Evolutionary conservation across 2,888 invertebrate species (phyloP), one percentile per base, ranked within the genome.

Genomic region (Dynastes grantii): DNA sequence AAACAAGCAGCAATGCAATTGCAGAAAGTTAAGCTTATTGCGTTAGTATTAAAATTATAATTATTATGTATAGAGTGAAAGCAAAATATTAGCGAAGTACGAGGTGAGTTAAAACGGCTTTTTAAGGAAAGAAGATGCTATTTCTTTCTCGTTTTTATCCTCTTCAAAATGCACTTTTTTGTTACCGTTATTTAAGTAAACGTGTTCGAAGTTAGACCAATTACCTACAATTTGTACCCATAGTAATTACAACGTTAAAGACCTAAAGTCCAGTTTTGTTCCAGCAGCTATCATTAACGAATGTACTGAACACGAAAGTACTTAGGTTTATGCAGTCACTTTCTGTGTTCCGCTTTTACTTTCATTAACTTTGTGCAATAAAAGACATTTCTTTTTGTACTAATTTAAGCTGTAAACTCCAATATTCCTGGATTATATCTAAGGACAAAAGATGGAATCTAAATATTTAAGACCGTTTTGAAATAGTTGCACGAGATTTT

Each of bases 11-110:
- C 32, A 29, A 29, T 63, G 63, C 13, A 63, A 63, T 4, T 32
- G 27, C 27, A 11, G 9, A 63, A 22, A 55, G 22, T 27, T 4
- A 55, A 55, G 22, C 55, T 22, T 55, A 22, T 22, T 63, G 8
- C 11, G 13, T 63, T 63, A 63, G 63, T 32, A 11, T 32, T 63
- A 63, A 32, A 29, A 13, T 13, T 32, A 63, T 9, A 63, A 63
- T 63, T 63, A 63, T 63, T 63, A 37, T 63, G 32, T 29, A 16
- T n/a, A 32, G 9, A 63, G 63, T 32, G 63, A 63, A 63, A 63
- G 63, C 32, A 29, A 63, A 32, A 11, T 63, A 16, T 63, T 32
- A 29, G n/a, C 22, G 13, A 63, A 32, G 11, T 29, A 27, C 32
- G 11, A 55, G 16, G 55, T 55, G 22, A 22, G 22, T 53, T 32